These are phyloP conservation scores for Arctia plantaginis DNA, from an alignment of 2,888 invertebrate species.

Conservation along the genomic window DNA sequence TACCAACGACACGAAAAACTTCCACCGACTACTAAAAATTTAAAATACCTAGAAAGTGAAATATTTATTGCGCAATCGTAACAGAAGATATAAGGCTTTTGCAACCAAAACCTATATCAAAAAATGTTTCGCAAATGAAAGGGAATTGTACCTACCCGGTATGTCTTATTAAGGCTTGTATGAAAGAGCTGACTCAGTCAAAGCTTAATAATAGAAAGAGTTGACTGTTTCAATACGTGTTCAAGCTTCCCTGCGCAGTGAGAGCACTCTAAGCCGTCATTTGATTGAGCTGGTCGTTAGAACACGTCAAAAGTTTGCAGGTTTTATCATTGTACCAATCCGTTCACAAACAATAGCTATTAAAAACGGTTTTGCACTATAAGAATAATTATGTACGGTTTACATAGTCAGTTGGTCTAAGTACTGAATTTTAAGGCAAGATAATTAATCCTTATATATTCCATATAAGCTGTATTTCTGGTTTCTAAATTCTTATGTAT, in stretches of 20 bases:
- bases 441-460: not conserved
- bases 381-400: not conserved
- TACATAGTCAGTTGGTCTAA: not conserved
- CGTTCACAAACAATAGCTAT: not conserved
- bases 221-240: slow-evolving; percentile 44
- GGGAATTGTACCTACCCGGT: not conserved
- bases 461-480: too few relatives aligned
- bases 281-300: slow-evolving; percentile 51
- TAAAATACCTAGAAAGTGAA: not conserved
- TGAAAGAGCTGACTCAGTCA: slow-evolving; percentile 20
- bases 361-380: not conserved
- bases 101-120: not conserved
- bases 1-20: not conserved
- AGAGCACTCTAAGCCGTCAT: slow-evolving; percentile 48
- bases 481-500: not conserved
- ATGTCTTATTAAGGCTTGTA: slow-evolving; percentile 17
- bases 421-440: not conserved
- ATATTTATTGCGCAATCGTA: not conserved
- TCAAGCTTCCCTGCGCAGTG: slow-evolving; percentile 33
- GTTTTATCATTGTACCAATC: slow-evolving; percentile 22
- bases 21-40: not conserved
- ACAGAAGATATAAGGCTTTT: not conserved
- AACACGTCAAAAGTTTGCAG: slow-evolving; percentile 46
- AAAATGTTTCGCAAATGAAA: not conserved
- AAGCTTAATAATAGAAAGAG: slow-evolving; percentile 27